phyloP scores from a whole-genome alignment of 2,797 vertebrate species.

The Carcharodon carcharias region DNA sequence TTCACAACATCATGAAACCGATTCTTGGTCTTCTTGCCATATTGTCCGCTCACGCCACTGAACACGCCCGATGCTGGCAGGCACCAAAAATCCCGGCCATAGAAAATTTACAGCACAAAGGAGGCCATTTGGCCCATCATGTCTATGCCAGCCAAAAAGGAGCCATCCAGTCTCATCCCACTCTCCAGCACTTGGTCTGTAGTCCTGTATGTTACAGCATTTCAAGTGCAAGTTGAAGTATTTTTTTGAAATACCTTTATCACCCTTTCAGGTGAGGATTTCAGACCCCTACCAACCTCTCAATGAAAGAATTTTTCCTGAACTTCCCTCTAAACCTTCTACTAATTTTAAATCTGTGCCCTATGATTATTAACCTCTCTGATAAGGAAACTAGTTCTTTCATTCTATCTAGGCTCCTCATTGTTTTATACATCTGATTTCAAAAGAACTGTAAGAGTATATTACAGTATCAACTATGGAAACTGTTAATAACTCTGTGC shows the following conservation, averaged over 20 bases:
- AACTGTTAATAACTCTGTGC: background rate
- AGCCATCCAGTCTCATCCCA: background rate
- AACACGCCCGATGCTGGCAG: too few species aligned
- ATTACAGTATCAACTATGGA: background rate
- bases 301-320: background rate
- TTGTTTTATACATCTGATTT: background rate
- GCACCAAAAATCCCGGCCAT: too few species aligned
- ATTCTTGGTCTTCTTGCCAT: too few species aligned
- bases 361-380: background rate
- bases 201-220: background rate
- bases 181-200: background rate
- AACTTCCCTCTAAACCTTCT: background rate
- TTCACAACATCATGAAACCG: too few species aligned
- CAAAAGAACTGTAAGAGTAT: background rate
- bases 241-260: background rate
- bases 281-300: background rate
- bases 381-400: background rate
- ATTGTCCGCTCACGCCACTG: too few species aligned
- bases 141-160: background rate
- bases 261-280: background rate
- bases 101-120: background rate
- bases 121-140: background rate
- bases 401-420: background rate
- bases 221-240: background rate
- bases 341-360: background rate